Evolutionary conservation across 2,797 vertebrate species (phyloP), one percentile per base, ranked within the genome.

Genomic region (Paratrypauchen microcephalus): DNA sequence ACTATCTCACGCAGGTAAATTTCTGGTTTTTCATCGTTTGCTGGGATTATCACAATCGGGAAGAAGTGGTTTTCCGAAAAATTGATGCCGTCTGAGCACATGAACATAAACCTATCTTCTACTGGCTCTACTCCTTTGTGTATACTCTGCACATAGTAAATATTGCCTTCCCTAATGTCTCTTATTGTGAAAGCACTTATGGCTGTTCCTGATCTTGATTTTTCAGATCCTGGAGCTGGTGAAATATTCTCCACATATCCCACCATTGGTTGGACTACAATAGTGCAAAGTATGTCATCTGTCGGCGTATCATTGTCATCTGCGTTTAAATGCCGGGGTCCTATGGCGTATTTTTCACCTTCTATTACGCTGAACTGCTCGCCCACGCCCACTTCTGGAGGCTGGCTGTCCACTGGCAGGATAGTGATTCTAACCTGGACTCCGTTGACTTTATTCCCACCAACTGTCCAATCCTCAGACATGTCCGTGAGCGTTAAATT

Each of bases 221-320:
- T 98, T 83, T 99, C 97, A 45, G 97, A 99, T 72, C 97, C 97
- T 13, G 95, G 96, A 13, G 95, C 95, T 19, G 97, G 97, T 66
- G 97, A 97, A 73, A 97, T 94, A 84, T 98, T 98, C 83, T 98
- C 97, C 62, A 97, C 80, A 21, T 98, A 98, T 24, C 97, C 97
- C 1, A 94, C 95, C 0, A 87, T 85, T 0, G 97, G 95, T 81
- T 98, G 97, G 69, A 94, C 92, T 60, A 96, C 81, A 80, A 99
- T 94, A 8, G 95, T 98, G 87, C 97, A 99, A 41, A 98, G 92
- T 77, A 98, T 93, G 78, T 97, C 96, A 75, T 96, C 95, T 1
- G 75, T 86, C 6, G 92, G 93, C 21, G 96, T 96, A 81, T 99
- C 97, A 1, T 68, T 76, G 85, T 99, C 97, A 74, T 95, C 86